Base-by-base conservation (phyloP, 2,113 vertebrate species). In the Plectropomus leopardus region DNA sequence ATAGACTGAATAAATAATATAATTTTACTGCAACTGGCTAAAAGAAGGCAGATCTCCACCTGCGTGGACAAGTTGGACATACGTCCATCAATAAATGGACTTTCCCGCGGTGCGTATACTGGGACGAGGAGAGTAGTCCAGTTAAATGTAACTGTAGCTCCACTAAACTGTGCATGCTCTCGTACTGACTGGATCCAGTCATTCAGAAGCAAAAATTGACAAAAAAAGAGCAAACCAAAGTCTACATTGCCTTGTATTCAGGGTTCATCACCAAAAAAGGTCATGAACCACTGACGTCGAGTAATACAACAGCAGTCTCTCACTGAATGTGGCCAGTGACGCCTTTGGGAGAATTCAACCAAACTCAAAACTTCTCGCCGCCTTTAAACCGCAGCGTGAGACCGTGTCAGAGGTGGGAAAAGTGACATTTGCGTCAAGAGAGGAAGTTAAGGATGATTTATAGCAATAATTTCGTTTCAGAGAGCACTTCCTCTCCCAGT, bases 371-470 rank as follows among this genome's bases (percentile, higher is more conserved):
- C 61, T 64, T 28, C 16, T 53, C 58, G 40, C 48, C 24, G 23
- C 30, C 53, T 32, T 76, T 68, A 71, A 76, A 74, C 71, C 66
- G 14, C 73, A 87, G 75, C 32, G 1, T 60, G 73, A 51, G 60
- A 40, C 70, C 13, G n/a, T 28, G 73, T 86, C 83, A 74, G 50
- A 84, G 79, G 65, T 76, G 66, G 60, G 76, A 64, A 72, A 76
- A 75, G 69, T 63, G 17, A 86, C 64, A 58, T 48, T 40, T 40
- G 64, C 6, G 32, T 71, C 55, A 10, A 60, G 10, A 42, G 74
- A 82, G 66, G 40, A 81, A 76, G 69, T 58, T 26, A 1, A 24
- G 47, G 4, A 16, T 73, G n/a, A 71, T 77, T 83, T 61, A 80
- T 26, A 47, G 54, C 28, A 9, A 47, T 65, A 30, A 78, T 84